A percentile compares a stretch with the other conserved stretches of the same genome.
phyloP scores from a whole-genome alignment of 2,113 vertebrate genomes.

The Prinia subflava region DNA sequence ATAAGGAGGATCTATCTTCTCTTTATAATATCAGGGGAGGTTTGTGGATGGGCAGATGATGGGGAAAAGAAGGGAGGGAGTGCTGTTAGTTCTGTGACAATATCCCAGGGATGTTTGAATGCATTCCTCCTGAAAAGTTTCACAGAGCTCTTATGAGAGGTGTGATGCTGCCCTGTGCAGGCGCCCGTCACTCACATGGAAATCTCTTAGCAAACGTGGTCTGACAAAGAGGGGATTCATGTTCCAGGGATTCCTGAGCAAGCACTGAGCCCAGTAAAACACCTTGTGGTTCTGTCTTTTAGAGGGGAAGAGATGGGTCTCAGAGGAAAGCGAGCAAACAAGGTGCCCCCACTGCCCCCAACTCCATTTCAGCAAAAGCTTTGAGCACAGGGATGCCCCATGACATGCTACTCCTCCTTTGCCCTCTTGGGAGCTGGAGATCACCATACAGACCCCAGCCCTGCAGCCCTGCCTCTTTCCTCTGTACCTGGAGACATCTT shows the following conservation, averaged over 20 bases:
- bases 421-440: neutral
- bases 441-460: neutral
- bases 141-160: neutral
- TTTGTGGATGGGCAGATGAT: neutral
- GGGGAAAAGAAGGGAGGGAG: neutral
- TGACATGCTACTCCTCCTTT: neutral
- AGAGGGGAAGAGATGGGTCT: neutral
- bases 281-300: neutral
- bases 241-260: neutral
- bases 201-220: neutral
- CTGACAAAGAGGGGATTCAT: neutral
- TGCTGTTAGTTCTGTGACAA: neutral
- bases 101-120: neutral
- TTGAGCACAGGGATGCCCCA: fast-evolving
- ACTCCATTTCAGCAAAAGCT: neutral
- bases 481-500: neutral
- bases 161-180: neutral
- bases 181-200: neutral
- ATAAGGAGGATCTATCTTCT: neutral
- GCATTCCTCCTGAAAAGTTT: neutral
- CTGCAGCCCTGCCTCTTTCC: neutral
- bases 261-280: neutral
- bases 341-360: no score
- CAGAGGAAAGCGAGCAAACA: neutral
- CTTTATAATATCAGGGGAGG: neutral